A percentile compares a stretch with the other conserved stretches of the same genome.
These are phyloP conservation scores for Syngnathus acus DNA, from an alignment of 2,797 vertebrate species.

Conservation along the genomic window DNA sequence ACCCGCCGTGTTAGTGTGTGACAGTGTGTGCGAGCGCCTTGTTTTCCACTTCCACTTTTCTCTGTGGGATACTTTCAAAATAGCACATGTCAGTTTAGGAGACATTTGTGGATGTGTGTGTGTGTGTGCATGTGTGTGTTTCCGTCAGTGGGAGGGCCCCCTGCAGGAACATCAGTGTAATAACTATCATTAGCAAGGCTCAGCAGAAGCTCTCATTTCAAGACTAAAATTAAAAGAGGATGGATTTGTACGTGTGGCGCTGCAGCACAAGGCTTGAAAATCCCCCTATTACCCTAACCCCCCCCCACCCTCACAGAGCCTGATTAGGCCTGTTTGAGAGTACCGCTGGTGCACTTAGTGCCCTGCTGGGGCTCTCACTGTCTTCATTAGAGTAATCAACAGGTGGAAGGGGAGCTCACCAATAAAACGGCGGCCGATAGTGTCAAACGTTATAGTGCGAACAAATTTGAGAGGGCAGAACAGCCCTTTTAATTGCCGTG, in stretches of 20 bases:
- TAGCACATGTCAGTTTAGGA: neutral
- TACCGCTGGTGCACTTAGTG: conserved; percentile 2
- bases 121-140: neutral
- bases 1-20: neutral
- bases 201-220: neutral
- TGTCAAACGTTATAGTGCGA: neutral
- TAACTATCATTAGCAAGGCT: conserved; percentile 2
- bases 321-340: conserved; percentile 5
- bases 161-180: conserved; percentile 2
- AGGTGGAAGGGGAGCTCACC: neutral
- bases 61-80: neutral
- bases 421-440: neutral
- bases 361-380: neutral
- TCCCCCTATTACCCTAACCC: conserved; percentile 15
- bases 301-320: conserved; percentile 30
- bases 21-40: neutral
- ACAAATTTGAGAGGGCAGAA: neutral
- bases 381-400: conserved; percentile 10
- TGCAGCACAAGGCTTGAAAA: neutral
- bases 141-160: neutral
- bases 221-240: conserved; percentile 1
- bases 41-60: neutral
- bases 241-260: neutral
- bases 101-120: neutral
- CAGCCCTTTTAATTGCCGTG: neutral